phyloP scores from a whole-genome alignment of 2,888 invertebrate genomes.

The Chrysomela aeneicollis region DNA sequence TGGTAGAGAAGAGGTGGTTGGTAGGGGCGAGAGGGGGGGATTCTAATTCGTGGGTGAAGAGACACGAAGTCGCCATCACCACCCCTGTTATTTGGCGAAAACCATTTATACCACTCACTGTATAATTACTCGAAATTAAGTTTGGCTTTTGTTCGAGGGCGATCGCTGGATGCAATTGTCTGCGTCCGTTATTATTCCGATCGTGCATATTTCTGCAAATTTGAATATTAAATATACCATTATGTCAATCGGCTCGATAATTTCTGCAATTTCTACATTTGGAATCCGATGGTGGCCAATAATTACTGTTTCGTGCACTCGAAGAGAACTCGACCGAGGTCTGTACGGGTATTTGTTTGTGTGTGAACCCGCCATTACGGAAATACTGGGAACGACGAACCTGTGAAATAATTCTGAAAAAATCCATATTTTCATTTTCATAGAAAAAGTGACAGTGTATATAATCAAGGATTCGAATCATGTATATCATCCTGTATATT shows the following conservation, averaged over 20 bases:
- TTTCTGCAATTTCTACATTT: slow-evolving; percentile 38
- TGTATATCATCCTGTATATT: too few species aligned
- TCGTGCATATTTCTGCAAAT: slow-evolving; percentile 34
- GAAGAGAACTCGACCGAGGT: slow-evolving; percentile 11
- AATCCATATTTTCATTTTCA: slow-evolving; percentile 31
- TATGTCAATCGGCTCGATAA: slow-evolving; percentile 37
- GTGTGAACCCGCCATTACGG: slow-evolving; percentile 30
- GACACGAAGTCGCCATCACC: slow-evolving; percentile 16
- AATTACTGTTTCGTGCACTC: slow-evolving; percentile 25
- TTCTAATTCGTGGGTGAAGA: slow-evolving; percentile 44
- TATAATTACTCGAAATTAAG: slow-evolving; percentile 32
- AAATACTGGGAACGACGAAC: slow-evolving; percentile 5
- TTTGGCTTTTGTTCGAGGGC: slow-evolving; percentile 25
- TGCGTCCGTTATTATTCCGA: slow-evolving; percentile 30
- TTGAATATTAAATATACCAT: slow-evolving; percentile 38
- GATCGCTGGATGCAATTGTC: slow-evolving; percentile 21
- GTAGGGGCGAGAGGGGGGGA: neutral
- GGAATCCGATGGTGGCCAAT: slow-evolving; percentile 32
- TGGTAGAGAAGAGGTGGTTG: too few species aligned
- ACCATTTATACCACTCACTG: slow-evolving; percentile 29
- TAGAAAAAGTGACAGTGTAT: too few species aligned
- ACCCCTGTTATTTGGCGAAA: slow-evolving; percentile 22
- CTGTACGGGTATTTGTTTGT: neutral
- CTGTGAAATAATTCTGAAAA: slow-evolving; percentile 24
- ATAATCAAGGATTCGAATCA: too few species aligned